These are phyloP conservation scores for Cantharis lateralis DNA, from an alignment of 2,888 invertebrate species.

Conservation along the genomic window DNA sequence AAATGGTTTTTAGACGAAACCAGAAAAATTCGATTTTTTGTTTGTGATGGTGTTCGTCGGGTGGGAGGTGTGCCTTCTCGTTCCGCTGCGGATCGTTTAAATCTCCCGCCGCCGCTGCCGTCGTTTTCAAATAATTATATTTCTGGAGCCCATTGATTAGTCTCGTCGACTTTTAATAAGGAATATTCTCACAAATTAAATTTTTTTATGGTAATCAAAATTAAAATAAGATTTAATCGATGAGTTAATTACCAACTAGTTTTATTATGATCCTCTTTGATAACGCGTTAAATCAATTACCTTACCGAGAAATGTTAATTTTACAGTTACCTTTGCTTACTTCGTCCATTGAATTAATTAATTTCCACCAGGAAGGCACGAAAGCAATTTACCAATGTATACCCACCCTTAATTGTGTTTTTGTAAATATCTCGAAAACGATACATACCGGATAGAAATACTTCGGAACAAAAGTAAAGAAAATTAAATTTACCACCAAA, in stretches of 20 bases:
- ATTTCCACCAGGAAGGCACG: too few relatives aligned
- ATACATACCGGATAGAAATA: too few relatives aligned
- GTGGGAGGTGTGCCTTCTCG: neutral
- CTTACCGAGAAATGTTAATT: slow-evolving; percentile 44
- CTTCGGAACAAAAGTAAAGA: too few relatives aligned
- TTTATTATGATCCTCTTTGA: slow-evolving; percentile 52
- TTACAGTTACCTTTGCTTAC: slow-evolving; percentile 56
- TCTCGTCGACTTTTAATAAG: neutral
- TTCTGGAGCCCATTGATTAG: neutral
- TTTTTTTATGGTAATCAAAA: neutral
- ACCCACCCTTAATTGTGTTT: too few relatives aligned
- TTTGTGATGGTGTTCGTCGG: neutral
- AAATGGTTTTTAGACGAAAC: neutral
- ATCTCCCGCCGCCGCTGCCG: neutral
- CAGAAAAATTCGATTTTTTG: neutral
- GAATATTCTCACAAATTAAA: neutral
- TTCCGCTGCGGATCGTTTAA: neutral
- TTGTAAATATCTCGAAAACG: too few relatives aligned
- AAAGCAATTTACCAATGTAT: too few relatives aligned
- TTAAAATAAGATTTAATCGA: neutral
- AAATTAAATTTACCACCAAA: too few relatives aligned
- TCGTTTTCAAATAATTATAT: neutral
- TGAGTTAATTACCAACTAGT: neutral
- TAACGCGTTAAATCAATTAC: slow-evolving; percentile 50
- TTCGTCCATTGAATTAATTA: neutral